Base-by-base conservation (phyloP, 2,797 vertebrate species). In the Kryptopterus vitreolus region DNA sequence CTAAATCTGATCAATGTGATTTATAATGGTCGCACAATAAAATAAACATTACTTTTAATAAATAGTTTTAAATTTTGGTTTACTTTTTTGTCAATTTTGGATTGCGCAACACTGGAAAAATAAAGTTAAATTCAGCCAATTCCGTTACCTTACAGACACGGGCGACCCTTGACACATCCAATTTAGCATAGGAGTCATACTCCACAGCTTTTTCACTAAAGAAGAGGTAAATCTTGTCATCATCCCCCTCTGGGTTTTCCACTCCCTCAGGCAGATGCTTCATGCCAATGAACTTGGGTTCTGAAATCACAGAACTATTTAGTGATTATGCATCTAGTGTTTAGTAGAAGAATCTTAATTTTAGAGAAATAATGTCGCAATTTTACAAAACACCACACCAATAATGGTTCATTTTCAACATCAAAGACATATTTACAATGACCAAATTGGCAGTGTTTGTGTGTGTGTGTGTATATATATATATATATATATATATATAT, bases 171-270 rank as follows among this genome's bases (percentile, higher is more conserved):
- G 95, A 93, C 31, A 96, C 93, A 58, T 91, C 82, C 72, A 94
- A 81, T 72, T 93, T 94, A 83, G 85, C 92, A 87, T 89, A 93
- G 83, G 92, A 95, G 82, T 96, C 94, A 46, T 90, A 95, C 87
- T 96, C 95, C 82, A 94, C 86, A 1, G 95, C 94, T 0, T 77
- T 90, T 90, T 96, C 94, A 2, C 91, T 95, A 89, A 96, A 95
- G 92, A 96, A 96, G 69, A 96, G 79, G 86, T 95, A 96, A 31
- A 96, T 88, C 86, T 95, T 96, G 83, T 95, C 95, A 24, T 94
- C 94, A 3, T 94, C 92, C 31, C 91, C 92, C 0, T 59, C 55
- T 0, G 76, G 13, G 33, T 87, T 93, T 20, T 79, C 61, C 4
- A 87, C 2, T 48, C 92, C 91, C 81, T 96, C 93, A n/a, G 77